Evolutionary conservation across 2,113 vertebrate species (phyloP).

Genomic region (Lasiurus cinereus): DNA sequence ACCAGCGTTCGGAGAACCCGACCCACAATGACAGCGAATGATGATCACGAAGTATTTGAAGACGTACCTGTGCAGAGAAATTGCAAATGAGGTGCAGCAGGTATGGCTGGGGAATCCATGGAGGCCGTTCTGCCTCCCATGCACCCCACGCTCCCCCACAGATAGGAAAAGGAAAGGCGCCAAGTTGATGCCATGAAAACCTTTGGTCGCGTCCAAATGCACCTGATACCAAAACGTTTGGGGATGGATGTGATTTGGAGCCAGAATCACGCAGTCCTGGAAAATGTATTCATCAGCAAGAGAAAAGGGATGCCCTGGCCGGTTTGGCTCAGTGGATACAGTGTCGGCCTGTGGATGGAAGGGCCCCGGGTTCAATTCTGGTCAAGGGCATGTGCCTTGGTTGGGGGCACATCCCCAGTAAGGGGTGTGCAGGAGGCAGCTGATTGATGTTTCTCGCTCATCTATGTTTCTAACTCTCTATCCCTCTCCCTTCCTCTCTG

Average conservation of each 20-base stretch:
- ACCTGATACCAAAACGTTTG: not conserved
- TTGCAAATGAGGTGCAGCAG: not conserved
- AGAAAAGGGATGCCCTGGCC: too few relatives aligned
- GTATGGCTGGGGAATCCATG: not conserved
- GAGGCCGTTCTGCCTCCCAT: not conserved
- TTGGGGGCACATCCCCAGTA: too few relatives aligned
- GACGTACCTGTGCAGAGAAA: not conserved
- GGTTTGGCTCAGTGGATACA: too few relatives aligned
- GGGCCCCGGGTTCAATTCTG: too few relatives aligned
- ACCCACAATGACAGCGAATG: not conserved
- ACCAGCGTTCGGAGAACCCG: not conserved
- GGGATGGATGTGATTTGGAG: not conserved
- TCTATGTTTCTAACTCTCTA: too few relatives aligned
- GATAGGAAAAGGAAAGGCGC: not conserved
- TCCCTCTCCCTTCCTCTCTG: too few relatives aligned
- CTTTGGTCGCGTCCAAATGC: not conserved
- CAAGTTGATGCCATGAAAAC: not conserved
- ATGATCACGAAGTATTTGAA: not conserved
- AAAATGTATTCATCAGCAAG: not conserved
- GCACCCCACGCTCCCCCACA: not conserved
- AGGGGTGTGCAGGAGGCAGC: too few relatives aligned
- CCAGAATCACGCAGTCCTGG: not conserved
- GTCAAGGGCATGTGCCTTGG: too few relatives aligned
- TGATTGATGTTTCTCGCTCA: too few relatives aligned
- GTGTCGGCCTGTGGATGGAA: too few relatives aligned